These are phyloP conservation scores for Tyria jacobaeae DNA, from an alignment of 2,888 invertebrate species.

Conservation along the genomic window DNA sequence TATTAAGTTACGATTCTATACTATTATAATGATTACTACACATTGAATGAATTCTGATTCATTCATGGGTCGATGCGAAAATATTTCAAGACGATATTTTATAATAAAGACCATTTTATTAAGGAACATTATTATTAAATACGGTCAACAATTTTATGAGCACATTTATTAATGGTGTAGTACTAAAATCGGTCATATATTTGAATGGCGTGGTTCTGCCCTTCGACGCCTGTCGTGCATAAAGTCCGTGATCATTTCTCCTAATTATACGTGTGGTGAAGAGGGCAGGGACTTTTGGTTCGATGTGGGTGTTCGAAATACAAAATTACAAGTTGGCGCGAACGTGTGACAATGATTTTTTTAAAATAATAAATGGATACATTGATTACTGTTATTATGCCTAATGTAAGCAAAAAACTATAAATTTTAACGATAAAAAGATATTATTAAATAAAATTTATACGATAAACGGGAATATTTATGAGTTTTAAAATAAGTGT, in stretches of 20 bases:
- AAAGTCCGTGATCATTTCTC: conserved; percentile 80
- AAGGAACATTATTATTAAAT: conserved; percentile 65
- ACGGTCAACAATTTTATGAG: conserved; percentile 72
- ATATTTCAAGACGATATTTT: conserved; percentile 70
- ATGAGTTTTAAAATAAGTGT: conserved; percentile 69
- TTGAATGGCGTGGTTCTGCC: conserved; percentile 73
- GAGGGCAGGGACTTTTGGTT: conserved; percentile 70
- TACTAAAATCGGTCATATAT: conserved; percentile 81
- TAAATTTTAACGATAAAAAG: conserved; percentile 47
- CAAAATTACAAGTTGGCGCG: conserved; percentile 81
- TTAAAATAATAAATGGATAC: conserved; percentile 63
- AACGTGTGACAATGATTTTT: conserved; percentile 77
- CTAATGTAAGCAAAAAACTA: conserved; percentile 57
- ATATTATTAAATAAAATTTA: conserved; percentile 45
- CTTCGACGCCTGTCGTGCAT: conserved; percentile 84
- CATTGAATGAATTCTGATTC: conserved; percentile 71
- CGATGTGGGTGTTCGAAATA: conserved; percentile 85
- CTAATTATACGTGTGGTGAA: conserved; percentile 80
- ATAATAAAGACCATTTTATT: conserved; percentile 75
- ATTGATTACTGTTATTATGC: conserved; percentile 67
- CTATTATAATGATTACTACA: conserved; percentile 76
- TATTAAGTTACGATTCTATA: conserved; percentile 75
- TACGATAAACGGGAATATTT: conserved; percentile 73
- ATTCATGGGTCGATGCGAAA: conserved; percentile 68
- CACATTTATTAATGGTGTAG: conserved; percentile 74